phyloP scores from a whole-genome alignment of 2,113 vertebrate species.

The Stictonetta naevosa region DNA sequence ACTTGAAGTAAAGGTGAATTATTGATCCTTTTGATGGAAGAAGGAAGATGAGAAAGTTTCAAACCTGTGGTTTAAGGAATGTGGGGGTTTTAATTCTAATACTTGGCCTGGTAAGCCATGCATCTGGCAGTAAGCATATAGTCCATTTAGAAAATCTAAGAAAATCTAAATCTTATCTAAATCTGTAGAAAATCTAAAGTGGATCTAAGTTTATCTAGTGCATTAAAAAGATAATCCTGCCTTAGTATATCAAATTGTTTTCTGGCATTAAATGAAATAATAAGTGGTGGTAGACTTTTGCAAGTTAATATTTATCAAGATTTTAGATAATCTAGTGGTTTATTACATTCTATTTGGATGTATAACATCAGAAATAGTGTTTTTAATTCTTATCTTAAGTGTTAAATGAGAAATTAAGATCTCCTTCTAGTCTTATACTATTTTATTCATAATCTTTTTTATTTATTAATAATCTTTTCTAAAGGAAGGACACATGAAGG shows the following conservation, averaged over 20 bases:
- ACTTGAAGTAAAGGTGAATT: not conserved
- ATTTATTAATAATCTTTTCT: not conserved
- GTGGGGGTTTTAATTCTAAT: not conserved
- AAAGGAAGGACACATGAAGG: not conserved
- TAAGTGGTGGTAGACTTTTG: not conserved
- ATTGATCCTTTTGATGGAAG: not conserved
- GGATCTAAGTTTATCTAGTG: conserved; percentile 2
- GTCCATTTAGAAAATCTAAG: conserved; percentile 39
- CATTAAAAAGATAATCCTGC: not conserved
- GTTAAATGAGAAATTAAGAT: not conserved
- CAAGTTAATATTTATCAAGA: not conserved
- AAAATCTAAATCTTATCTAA: no score
- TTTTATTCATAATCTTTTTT: not conserved
- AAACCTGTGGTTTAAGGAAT: not conserved
- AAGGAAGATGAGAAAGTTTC: not conserved
- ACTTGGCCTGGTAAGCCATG: not conserved
- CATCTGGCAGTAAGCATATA: conserved; percentile 10
- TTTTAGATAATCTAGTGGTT: not conserved
- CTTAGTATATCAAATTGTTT: not conserved
- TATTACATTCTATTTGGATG: not conserved
- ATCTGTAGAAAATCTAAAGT: no score
- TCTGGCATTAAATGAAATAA: not conserved
- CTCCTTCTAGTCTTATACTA: not conserved
- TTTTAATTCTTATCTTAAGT: not conserved
- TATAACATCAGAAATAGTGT: not conserved